Conservation (phyloP, 2,888 invertebrate species). For the Panzeria rudis region DNA sequence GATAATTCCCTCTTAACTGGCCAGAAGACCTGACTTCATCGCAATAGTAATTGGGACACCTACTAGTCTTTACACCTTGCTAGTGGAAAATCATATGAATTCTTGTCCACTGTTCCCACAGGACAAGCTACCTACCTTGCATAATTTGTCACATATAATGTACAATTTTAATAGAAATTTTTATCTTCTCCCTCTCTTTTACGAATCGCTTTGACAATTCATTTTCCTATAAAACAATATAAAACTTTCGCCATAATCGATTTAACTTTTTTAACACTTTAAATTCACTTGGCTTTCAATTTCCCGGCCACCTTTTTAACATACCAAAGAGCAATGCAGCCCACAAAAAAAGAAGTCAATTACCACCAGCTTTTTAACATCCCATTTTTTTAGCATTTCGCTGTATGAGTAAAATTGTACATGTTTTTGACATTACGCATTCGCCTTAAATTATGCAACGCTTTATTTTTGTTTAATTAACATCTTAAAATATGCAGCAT, state of each 20-base stretch:
- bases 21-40: no score
- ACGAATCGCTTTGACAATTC: neutral
- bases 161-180: no score
- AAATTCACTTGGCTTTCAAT: neutral
- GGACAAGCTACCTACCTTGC: no score
- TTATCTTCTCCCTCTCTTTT: neutral
- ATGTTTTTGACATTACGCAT: conserved; percentile 51
- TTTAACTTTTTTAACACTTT: conserved; percentile 1
- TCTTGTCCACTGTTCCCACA: no score
- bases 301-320: neutral
- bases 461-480: conserved; percentile 60
- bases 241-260: neutral
- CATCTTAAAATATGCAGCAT: conserved; percentile 53
- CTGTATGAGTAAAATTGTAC: neutral
- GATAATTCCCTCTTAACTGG: no score
- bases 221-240: neutral
- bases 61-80: no score
- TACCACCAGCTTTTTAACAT: conserved; percentile 14
- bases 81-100: no score
- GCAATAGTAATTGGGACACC: no score
- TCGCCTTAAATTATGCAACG: conserved; percentile 51
- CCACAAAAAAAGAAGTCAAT: neutral
- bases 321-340: neutral
- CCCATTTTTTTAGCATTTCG: neutral
- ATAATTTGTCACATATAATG: no score